phyloP scores from a whole-genome alignment of 2,797 vertebrate species.

The Microctenopoma steveboyesi region DNA sequence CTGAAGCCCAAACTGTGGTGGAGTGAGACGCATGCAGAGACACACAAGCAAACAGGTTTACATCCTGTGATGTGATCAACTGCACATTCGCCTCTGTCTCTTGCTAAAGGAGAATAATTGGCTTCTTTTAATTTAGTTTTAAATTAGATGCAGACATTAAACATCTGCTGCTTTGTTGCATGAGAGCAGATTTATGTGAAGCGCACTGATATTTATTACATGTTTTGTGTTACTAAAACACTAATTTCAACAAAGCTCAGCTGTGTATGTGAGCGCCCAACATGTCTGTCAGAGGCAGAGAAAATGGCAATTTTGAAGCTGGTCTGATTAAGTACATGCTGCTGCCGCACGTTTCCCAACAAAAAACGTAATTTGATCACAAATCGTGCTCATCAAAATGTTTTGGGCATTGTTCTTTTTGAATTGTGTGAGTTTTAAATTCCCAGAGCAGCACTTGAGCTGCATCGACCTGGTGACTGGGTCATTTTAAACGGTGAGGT shows the following conservation, averaged over 20 bases:
- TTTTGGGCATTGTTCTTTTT: conserved; percentile 13
- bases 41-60: background rate
- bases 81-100: background rate
- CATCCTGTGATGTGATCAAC: conserved; percentile 9
- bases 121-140: background rate
- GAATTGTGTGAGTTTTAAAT: conserved; percentile 6
- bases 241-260: background rate
- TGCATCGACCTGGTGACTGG: conserved; percentile 58
- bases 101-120: background rate
- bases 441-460: conserved; percentile 55
- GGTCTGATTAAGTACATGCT: background rate
- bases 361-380: conserved; percentile 47
- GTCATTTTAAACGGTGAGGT: conserved; percentile 57
- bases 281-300: background rate
- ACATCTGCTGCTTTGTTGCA: conserved; percentile 19
- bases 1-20: background rate
- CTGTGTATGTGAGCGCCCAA: background rate
- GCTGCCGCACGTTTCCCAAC: background rate
- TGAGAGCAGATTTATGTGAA: background rate
- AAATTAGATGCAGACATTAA: background rate
- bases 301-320: background rate
- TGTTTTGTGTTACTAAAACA: background rate
- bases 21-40: background rate
- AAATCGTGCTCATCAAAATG: conserved; percentile 23
- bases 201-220: background rate